Conservation (phyloP, 2,113 vertebrate species). For the Seriola rivoliana region DNA sequence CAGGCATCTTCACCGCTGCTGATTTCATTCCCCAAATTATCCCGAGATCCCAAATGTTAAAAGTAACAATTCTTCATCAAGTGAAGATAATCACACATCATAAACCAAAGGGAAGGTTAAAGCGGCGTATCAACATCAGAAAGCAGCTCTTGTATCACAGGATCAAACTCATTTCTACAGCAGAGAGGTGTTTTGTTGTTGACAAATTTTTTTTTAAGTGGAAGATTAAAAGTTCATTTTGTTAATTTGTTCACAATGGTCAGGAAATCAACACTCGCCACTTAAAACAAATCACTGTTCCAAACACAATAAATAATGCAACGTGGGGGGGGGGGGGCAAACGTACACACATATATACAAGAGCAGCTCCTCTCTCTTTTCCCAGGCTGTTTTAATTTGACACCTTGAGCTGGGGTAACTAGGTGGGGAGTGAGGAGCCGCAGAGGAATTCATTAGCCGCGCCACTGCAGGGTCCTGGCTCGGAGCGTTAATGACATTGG, state of each 20-base stretch:
- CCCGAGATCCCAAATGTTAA: slow-evolving; percentile 32
- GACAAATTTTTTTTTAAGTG: slow-evolving; percentile 27
- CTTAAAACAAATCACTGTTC: slow-evolving; percentile 38
- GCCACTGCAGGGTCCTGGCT: slow-evolving; percentile 93
- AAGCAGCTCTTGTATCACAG: not conserved
- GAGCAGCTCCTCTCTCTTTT: slow-evolving; percentile 63
- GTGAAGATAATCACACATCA: not conserved
- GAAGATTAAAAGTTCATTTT: slow-evolving; percentile 33
- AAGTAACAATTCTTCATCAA: slow-evolving; percentile 59
- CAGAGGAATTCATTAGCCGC: slow-evolving; percentile 98
- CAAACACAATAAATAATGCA: slow-evolving; percentile 54
- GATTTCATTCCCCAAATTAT: slow-evolving; percentile 67
- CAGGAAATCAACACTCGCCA: slow-evolving; percentile 31
- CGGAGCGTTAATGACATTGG: slow-evolving; percentile 95
- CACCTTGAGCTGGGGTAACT: slow-evolving; percentile 97
- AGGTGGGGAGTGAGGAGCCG: slow-evolving; percentile 87
- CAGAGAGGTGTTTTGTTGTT: slow-evolving; percentile 20
- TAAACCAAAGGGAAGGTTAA: slow-evolving; percentile 46
- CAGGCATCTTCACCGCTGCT: slow-evolving; percentile 61
- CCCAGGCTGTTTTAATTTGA: slow-evolving; percentile 95
- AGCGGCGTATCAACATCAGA: slow-evolving; percentile 41
- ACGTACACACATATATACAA: slow-evolving; percentile 55
- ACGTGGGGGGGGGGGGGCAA: slow-evolving; percentile 35
- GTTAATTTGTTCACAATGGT: slow-evolving; percentile 36
- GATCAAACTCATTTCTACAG: slow-evolving; percentile 50